These are phyloP conservation scores for Hippasteria phrygiana DNA, from an alignment of 53 echinoderm and acorn worm species.

Conservation along the genomic window DNA sequence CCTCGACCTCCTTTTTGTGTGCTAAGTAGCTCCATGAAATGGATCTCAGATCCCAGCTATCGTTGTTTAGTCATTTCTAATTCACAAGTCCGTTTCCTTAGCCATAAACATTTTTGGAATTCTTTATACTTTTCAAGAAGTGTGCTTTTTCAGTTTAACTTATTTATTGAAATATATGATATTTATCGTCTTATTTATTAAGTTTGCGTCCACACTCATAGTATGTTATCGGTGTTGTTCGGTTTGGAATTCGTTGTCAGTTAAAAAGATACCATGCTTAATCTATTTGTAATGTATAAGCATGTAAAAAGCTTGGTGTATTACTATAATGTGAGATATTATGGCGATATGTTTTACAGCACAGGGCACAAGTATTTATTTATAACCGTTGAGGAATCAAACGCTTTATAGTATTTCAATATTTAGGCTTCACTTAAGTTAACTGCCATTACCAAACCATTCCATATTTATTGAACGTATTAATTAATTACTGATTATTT, in stretches of 20 bases:
- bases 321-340: slow-evolving; percentile 12
- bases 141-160: slow-evolving; percentile 57
- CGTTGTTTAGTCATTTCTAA: too few species aligned
- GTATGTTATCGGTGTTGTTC: slow-evolving; percentile 17
- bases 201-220: slow-evolving; percentile 18
- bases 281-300: neutral
- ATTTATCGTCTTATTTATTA: slow-evolving; percentile 62
- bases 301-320: slow-evolving; percentile 56
- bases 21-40: too few species aligned
- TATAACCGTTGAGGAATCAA: neutral
- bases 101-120: neutral
- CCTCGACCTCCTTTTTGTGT: too few species aligned
- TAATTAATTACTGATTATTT: neutral
- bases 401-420: neutral
- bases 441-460: neutral
- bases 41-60: too few species aligned
- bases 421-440: neutral
- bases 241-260: neutral
- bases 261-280: neutral
- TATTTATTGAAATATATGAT: slow-evolving; percentile 51
- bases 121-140: slow-evolving; percentile 43
- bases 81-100: too few species aligned
- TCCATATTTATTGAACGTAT: neutral
- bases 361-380: slow-evolving; percentile 26
- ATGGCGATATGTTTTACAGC: slow-evolving; percentile 35